Base-by-base conservation (phyloP, 2,797 vertebrate species). In the Naso thynnoides region DNA sequence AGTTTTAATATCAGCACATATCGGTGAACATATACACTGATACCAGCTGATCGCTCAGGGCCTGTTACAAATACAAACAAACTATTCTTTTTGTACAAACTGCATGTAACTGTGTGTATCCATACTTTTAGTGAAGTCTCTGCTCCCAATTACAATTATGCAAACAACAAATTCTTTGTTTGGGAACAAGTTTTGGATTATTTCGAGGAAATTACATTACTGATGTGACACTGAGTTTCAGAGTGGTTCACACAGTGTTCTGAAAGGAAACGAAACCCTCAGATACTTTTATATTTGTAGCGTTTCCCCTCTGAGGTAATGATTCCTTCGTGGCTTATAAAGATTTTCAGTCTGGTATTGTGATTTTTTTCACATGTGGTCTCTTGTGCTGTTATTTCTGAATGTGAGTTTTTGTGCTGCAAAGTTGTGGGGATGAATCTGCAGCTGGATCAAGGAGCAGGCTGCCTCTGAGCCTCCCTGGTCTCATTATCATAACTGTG, bases 401-500 rank as follows among this genome's bases (percentile, higher is more conserved):
- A 67, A 52, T 5, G 29, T 21, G 52, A 63, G 47, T 3, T 11
- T 47, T 48, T 45, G 19, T 6, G n/a, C 48, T 79, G 69, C 62
- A 60, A 47, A 60, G 49, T 45, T 19, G 10, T 44, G 60, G 33
- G 33, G 53, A 72, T 73, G 47, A 44, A 54, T 70, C 33, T 78
- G 62, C 70, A 70, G 68, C 54, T 27, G 42, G 41, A 81, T 68
- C 11, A 21, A 67, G 69, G 15, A 45, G 61, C 60, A 64, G 38
- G 15, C 57, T n/a, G 57, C 57, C 55, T 41, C 49, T 48, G 26
- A 47, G 29, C 42, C 16, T 63, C 58, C 57, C 29, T 2, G 8
- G 29, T 41, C 61, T 78, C 65, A 84, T 88, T 85, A 85, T 52
- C 78, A 81, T 84, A 76, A 64, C 63, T 66, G 39, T 80, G 82